Evolutionary conservation across 2,888 invertebrate species (phyloP).

Genomic region (Harpalus rufipes): DNA sequence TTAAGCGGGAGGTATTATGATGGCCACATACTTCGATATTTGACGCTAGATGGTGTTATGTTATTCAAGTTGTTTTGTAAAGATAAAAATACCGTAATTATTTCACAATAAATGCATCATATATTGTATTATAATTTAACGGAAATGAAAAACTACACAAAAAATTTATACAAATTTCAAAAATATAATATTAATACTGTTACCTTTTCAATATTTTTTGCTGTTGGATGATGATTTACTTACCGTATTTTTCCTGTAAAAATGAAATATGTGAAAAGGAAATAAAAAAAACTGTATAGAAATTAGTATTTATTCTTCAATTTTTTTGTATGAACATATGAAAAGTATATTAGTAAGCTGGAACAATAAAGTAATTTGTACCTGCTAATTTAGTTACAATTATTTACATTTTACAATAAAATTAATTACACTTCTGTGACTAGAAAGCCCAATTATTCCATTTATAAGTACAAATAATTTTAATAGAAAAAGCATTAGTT

Average conservation of each 20-base stretch:
- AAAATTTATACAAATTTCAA: too few species aligned
- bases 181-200: too few species aligned
- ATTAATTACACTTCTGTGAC: slow-evolving; percentile 21
- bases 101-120: too few species aligned
- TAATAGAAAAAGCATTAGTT: slow-evolving; percentile 34
- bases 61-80: too few species aligned
- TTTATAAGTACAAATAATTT: slow-evolving; percentile 33
- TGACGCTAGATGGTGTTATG: too few species aligned
- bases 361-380: slow-evolving; percentile 45
- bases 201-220: too few species aligned
- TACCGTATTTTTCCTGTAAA: background rate
- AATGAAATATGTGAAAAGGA: background rate
- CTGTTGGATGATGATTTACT: background rate
- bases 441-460: slow-evolving; percentile 23
- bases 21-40: too few species aligned
- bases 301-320: slow-evolving; percentile 44
- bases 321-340: slow-evolving; percentile 50
- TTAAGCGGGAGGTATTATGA: too few species aligned
- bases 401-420: slow-evolving; percentile 33
- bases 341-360: slow-evolving; percentile 40
- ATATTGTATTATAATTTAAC: too few species aligned
- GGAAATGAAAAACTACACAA: too few species aligned
- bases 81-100: too few species aligned
- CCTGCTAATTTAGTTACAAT: slow-evolving; percentile 31
- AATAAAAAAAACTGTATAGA: background rate